Evolutionary conservation across 2,113 vertebrate species (phyloP), one percentile per base, ranked within the genome.

Genomic region (Heterocephalus glaber): DNA sequence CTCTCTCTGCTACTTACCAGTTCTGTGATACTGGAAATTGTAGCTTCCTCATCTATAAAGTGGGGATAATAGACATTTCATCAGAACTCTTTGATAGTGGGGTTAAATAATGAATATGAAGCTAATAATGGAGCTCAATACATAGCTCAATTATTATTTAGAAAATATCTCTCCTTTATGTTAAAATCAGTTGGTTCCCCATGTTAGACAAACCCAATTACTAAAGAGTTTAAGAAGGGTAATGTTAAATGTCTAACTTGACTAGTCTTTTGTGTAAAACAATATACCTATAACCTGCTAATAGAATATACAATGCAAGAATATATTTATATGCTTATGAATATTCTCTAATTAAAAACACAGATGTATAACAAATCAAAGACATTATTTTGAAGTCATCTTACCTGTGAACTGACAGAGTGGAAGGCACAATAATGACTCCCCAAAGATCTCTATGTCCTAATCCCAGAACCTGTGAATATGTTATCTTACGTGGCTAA

Each of bases 161-260:
- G 1, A 7, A 90, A 56, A 49, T 82, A 19, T 65, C 74, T 92
- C 9, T n/a, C 10, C 22, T 22, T 26, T 52, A 60, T 89, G 35
- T 94, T 86, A 89, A 94, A 95, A 83, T 74, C 61, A 61, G 60
- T 74, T 58, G n/a, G n/a, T n/a, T n/a, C n/a, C n/a, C 14, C 35
- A 54, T 7, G 9, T 86, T 54, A 80, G 74, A 79, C 33, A 79
- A 77, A 83, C 1, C 2, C 24, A 72, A n/a, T 49, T 30, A 74
- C 20, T 56, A 30, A 76, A 65, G n/a, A 38, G 19, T 16, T 66
- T 84, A 60, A 92, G 30, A 72, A 87, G 60, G 33, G 60, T 90
- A 60, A 83, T 90, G 76, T 58, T 70, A 52, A 76, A 92, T 88
- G 33, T 81, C 44, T 49, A 93, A 52, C 33, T 95, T 91, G 85